Base-by-base conservation (phyloP, 2,888 invertebrate genomes). In the Tupiocoris notatus region DNA sequence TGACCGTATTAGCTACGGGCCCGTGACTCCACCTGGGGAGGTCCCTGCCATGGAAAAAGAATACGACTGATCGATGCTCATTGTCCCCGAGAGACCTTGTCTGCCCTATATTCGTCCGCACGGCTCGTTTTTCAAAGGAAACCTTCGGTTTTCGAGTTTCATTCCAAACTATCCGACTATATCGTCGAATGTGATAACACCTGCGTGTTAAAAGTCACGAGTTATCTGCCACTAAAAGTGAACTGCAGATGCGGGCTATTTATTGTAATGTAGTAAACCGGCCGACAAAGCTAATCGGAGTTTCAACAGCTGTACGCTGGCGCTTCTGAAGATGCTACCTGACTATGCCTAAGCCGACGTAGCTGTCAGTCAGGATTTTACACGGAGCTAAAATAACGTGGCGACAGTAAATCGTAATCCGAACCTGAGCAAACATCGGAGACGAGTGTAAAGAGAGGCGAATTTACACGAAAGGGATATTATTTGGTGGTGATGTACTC, bases 11-110 rank as follows among this genome's bases (percentile, higher is more conserved):
- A 70, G 70, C 59, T 59, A 59, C 24, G 70, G 70, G 9, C 25
- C 70, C 59, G 23, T 70, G 70, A 70, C 23, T 70, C 70, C 70
- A 70, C 70, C 70, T 70, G 70, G 70, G 22, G 70, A 59, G 39
- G 39, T 39, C 39, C 39, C 39, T 3, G 3, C 39, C 39, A 39
- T 39, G 39, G 39, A 39, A 39, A 39, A 39, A 39, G 39, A 39
- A 3, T 39, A 39, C 6, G 39, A 39, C 39, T 39, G 39, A 39
- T 39, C 39, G 12, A 39, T 7, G 3, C 39, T 39, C 12, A 39
- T 39, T 39, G 39, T 39, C 39, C 39, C 3, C 39, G 6, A 39
- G 39, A 39, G 6, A 39, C 39, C 39, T 39, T 39, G 39, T 39
- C 39, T 39, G 6, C 39, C 39, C n/a, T n/a, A n/a, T n/a, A n/a